These are phyloP conservation scores for Hirtodrosophila histrioides DNA, from an alignment of 2,888 invertebrate species.

Conservation along the genomic window DNA sequence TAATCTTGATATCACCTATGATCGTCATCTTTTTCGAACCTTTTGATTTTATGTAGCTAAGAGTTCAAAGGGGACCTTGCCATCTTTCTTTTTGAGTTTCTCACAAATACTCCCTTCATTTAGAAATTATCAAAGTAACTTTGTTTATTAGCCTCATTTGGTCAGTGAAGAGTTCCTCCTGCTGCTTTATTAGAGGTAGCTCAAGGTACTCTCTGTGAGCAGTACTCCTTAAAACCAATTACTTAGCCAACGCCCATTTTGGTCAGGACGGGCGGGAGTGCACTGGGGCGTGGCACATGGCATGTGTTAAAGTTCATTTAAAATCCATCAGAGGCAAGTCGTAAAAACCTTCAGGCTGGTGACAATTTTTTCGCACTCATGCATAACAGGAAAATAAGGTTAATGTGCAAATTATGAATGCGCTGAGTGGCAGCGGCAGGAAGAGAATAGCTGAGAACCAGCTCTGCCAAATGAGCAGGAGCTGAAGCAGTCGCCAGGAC, in stretches of 20 bases:
- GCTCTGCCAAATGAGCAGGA: slow-evolving; percentile 50
- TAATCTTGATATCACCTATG: too few species aligned
- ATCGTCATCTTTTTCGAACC: too few species aligned
- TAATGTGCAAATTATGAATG: slow-evolving; percentile 79
- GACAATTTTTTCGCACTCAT: slow-evolving; percentile 73
- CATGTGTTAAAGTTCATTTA: slow-evolving; percentile 79
- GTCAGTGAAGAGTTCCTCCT: background rate
- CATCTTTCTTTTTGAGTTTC: too few species aligned
- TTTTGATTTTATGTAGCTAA: too few species aligned
- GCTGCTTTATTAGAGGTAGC: slow-evolving; percentile 19
- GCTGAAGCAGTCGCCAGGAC: slow-evolving; percentile 28
- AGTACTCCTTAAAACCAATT: slow-evolving; percentile 54
- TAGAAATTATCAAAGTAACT: slow-evolving; percentile 11
- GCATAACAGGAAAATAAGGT: slow-evolving; percentile 77
- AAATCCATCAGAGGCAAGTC: slow-evolving; percentile 71
- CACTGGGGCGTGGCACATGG: slow-evolving; percentile 30
- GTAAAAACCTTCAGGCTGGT: slow-evolving; percentile 58
- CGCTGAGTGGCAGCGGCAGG: slow-evolving; percentile 39
- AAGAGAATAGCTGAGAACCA: slow-evolving; percentile 26
- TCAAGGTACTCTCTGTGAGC: slow-evolving; percentile 47
- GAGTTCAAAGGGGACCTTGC: too few species aligned
- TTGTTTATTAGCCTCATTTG: slow-evolving; percentile 30
- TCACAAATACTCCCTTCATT: background rate
- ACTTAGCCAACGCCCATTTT: slow-evolving; percentile 61
- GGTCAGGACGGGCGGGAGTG: slow-evolving; percentile 4